Evolutionary conservation across 2,888 invertebrate species (phyloP).

Genomic region (Biston stratarius): DNA sequence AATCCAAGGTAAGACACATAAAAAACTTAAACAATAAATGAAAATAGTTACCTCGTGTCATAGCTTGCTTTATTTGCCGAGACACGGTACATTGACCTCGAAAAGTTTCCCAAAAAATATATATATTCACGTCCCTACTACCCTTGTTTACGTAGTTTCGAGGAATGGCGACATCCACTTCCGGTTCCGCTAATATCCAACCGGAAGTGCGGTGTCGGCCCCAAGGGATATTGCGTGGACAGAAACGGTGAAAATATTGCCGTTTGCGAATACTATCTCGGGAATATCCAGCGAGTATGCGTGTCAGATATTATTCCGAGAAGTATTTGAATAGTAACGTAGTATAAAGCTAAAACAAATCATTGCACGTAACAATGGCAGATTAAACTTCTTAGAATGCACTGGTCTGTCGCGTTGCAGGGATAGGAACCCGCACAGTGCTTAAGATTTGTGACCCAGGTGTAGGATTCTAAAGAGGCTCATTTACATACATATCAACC

Average conservation of each 20-base stretch:
- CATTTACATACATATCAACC: too few species aligned
- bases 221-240: constrained; percentile 45
- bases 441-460: too few species aligned
- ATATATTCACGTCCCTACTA: constrained; percentile 36
- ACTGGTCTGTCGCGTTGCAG: too few species aligned
- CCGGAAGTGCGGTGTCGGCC: constrained; percentile 45
- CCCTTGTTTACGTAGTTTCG: constrained; percentile 47
- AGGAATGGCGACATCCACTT: constrained; percentile 45
- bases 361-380: too few species aligned
- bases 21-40: too few species aligned
- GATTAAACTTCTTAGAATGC: too few species aligned
- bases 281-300: background rate
- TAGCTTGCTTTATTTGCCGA: background rate
- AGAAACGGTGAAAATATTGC: constrained; percentile 44
- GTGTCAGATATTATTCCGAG: background rate
- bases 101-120: constrained; percentile 32
- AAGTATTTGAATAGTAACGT: background rate
- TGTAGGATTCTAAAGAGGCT: too few species aligned
- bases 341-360: too few species aligned
- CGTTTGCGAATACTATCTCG: constrained; percentile 24
- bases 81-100: constrained; percentile 23
- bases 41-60: background rate
- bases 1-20: too few species aligned
- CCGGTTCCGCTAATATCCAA: constrained; percentile 48
- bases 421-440: too few species aligned